Evolutionary conservation across 2,888 invertebrate species (phyloP).

Genomic region (Leucania comma): DNA sequence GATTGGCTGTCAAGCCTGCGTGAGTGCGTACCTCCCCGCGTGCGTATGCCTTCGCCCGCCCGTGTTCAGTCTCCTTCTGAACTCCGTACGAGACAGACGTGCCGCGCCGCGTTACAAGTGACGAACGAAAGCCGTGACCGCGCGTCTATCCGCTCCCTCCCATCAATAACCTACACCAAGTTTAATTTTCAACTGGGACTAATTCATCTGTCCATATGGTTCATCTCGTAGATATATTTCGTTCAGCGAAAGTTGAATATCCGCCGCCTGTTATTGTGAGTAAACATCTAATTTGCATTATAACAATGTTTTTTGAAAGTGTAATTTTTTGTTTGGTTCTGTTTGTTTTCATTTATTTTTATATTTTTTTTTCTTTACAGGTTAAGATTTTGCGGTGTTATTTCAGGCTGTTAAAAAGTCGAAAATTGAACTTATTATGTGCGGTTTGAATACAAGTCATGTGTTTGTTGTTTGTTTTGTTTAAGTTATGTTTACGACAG

Average conservation of each 20-base stretch:
- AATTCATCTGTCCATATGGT: slow-evolving; percentile 94
- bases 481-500: slow-evolving; percentile 49
- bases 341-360: slow-evolving; percentile 60
- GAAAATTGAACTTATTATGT: slow-evolving; percentile 16
- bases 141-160: slow-evolving; percentile 75
- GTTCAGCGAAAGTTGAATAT: slow-evolving; percentile 95
- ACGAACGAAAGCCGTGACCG: slow-evolving; percentile 80
- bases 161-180: slow-evolving; percentile 71
- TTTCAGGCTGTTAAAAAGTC: slow-evolving; percentile 29
- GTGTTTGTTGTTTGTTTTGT: slow-evolving; percentile 62
- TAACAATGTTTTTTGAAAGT: slow-evolving; percentile 61
- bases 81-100: slow-evolving; percentile 80
- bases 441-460: slow-evolving; percentile 24
- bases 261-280: slow-evolving; percentile 94
- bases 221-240: slow-evolving; percentile 95
- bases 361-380: slow-evolving; percentile 62
- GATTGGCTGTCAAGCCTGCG: slow-evolving; percentile 89
- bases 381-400: slow-evolving; percentile 43
- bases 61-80: slow-evolving; percentile 84
- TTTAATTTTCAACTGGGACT: slow-evolving; percentile 83
- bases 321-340: slow-evolving; percentile 48
- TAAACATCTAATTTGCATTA: slow-evolving; percentile 80
- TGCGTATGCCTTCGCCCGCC: slow-evolving; percentile 85
- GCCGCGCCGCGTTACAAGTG: slow-evolving; percentile 74
- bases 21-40: slow-evolving; percentile 90